Conservation (phyloP, 2,113 vertebrate species). For the Paracanthobrama guichenoti region DNA sequence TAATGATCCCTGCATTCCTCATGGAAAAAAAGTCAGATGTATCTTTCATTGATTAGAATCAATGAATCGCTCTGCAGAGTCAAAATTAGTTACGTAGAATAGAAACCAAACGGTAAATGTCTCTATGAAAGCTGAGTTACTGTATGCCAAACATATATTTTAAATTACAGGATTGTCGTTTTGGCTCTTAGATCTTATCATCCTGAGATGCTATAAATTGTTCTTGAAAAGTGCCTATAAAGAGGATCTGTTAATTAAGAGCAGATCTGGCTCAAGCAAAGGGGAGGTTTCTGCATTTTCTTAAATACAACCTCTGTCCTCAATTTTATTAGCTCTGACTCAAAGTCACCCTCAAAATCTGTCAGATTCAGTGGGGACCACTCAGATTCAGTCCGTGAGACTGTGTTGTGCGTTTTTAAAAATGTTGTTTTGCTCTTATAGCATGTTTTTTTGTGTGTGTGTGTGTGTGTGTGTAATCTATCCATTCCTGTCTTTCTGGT, state of each 20-base stretch:
- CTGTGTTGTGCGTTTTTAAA: conserved; percentile 18
- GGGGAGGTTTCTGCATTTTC: conserved; percentile 11
- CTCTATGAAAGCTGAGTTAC: conserved; percentile 44
- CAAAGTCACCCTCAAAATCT: conserved; percentile 44
- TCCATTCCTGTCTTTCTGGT: conserved; percentile 22
- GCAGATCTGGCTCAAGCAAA: conserved; percentile 40
- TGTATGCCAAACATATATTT: conserved; percentile 21
- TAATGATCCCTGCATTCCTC: conserved; percentile 11
- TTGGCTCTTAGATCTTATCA: conserved; percentile 53
- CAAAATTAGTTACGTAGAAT: not conserved
- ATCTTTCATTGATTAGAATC: conserved; percentile 37
- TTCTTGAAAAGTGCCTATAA: conserved; percentile 43
- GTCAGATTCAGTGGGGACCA: conserved; percentile 10
- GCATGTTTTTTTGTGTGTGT: conserved; percentile 41
- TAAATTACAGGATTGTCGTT: conserved; percentile 15
- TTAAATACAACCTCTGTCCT: conserved; percentile 33
- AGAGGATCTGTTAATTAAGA: conserved; percentile 48
- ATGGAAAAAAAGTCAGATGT: not conserved
- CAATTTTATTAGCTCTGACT: conserved; percentile 50
- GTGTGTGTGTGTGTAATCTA: conserved; percentile 9
- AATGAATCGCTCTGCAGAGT: conserved; percentile 42
- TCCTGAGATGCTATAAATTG: conserved; percentile 55
- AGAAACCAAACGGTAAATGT: not conserved
- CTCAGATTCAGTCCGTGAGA: not conserved
- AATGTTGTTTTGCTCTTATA: conserved; percentile 29